Conservation (phyloP, 2,888 invertebrate species). For the Brachynemurus nebulosus region DNA sequence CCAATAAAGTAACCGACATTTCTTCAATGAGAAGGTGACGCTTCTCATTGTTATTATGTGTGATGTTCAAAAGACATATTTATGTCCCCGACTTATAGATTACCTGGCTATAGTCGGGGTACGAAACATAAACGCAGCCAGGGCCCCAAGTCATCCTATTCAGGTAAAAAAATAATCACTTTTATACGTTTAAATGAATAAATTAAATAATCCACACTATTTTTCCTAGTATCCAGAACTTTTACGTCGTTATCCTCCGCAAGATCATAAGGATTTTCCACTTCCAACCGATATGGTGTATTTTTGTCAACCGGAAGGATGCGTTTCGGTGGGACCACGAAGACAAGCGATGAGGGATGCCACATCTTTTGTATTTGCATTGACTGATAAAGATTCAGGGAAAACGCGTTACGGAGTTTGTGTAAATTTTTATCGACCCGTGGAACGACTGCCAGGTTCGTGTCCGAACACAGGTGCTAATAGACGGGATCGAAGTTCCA, state of each 20-base stretch:
- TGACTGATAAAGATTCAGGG: conserved; percentile 97
- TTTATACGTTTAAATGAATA: not conserved
- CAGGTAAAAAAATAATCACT: conserved; percentile 43
- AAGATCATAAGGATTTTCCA: conserved; percentile 94
- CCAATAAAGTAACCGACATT: too few species aligned
- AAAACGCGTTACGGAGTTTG: conserved; percentile 93
- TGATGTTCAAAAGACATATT: conserved; percentile 61
- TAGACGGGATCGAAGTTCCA: conserved; percentile 37
- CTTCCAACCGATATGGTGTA: conserved; percentile 97
- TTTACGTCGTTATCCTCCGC: conserved; percentile 84
- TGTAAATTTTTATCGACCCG: conserved; percentile 93
- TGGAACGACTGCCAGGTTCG: conserved; percentile 44
- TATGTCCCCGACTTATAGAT: conserved; percentile 83
- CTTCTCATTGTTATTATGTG: conserved; percentile 27
- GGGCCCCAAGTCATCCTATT: conserved; percentile 57
- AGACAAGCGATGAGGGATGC: conserved; percentile 75
- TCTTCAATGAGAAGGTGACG: conserved; percentile 25
- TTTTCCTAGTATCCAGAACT: conserved; percentile 72
- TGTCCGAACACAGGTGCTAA: conserved; percentile 26
- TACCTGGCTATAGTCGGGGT: conserved; percentile 96
- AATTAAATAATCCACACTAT: not conserved
- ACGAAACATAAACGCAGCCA: conserved; percentile 48
- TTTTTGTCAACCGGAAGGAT: conserved; percentile 99
- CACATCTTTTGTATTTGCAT: conserved; percentile 92
- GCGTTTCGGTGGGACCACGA: conserved; percentile 80